Percentiles rank a stretch among this genome's conserved stretches.
phyloP scores from a whole-genome alignment of 2,888 invertebrate species.

The Schrankia costaestrigalis region DNA sequence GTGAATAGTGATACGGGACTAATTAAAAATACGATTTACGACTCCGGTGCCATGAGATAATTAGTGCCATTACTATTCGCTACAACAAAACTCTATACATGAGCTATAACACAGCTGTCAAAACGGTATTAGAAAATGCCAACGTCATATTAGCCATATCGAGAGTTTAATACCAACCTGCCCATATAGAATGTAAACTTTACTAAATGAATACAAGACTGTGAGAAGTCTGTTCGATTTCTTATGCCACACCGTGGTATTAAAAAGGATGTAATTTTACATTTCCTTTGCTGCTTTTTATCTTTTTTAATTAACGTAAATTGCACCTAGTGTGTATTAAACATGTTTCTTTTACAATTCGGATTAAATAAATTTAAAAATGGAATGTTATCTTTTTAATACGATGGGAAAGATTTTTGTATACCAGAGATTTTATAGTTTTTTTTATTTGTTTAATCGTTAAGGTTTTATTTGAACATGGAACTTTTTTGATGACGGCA shows the following conservation, averaged over 20 bases:
- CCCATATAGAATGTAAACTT: slow-evolving; percentile 3
- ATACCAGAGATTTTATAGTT: slow-evolving; percentile 13
- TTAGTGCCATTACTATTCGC: slow-evolving; percentile 37
- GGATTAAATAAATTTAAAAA: neutral
- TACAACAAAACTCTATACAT: slow-evolving; percentile 11
- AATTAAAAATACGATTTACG: slow-evolving; percentile 50
- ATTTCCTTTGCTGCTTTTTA: slow-evolving; percentile 10
- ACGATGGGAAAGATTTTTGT: neutral
- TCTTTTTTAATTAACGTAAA: slow-evolving; percentile 8
- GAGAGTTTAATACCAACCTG: slow-evolving; percentile 12
- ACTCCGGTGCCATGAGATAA: slow-evolving; percentile 36
- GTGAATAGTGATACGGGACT: slow-evolving; percentile 37
- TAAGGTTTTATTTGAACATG: neutral
- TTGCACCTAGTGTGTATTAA: slow-evolving; percentile 3
- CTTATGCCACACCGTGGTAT: slow-evolving; percentile 3
- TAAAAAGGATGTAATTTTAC: slow-evolving; percentile 13
- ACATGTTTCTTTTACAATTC: neutral
- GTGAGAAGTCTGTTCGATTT: slow-evolving; percentile 10
- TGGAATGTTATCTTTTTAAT: neutral
- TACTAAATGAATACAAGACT: slow-evolving; percentile 3
- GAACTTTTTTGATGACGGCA: slow-evolving; percentile 21
- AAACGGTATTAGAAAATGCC: slow-evolving; percentile 19
- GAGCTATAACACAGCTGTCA: slow-evolving; percentile 21
- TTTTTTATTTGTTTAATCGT: too few relatives aligned
- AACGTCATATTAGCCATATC: slow-evolving; percentile 10